A percentile compares a stretch with the other conserved stretches of the same genome.
Conservation (phyloP, 1,140 invertebrate genomes). For the Meloidogyne floridensis region DNA sequence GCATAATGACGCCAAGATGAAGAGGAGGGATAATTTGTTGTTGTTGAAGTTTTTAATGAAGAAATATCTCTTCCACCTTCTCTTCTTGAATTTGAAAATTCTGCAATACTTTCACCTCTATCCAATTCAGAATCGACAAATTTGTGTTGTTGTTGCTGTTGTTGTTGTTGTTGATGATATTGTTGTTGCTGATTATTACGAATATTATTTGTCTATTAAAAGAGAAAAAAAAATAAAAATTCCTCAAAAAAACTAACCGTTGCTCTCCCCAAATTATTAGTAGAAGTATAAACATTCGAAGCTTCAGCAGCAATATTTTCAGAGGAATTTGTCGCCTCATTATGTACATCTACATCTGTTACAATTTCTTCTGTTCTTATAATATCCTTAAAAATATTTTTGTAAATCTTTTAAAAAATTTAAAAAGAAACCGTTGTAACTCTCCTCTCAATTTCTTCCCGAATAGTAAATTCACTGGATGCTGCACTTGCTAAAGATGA, state of each 20-base stretch:
- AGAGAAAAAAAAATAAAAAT: neutral
- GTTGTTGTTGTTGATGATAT: neutral
- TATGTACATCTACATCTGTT: conserved; percentile 43
- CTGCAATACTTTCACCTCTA: conserved; percentile 63
- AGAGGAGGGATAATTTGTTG: conserved; percentile 10
- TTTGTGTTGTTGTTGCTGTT: neutral
- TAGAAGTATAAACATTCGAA: conserved; percentile 38
- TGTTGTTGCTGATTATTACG: conserved; percentile 17
- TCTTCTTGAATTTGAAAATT: conserved; percentile 59
- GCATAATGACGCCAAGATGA: conserved; percentile 4
- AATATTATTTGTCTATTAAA: conserved; percentile 16
- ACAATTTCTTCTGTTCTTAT: conserved; percentile 32
- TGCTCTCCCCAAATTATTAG: conserved; percentile 16
- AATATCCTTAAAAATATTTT: conserved; percentile 11
- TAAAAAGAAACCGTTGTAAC: conserved; percentile 50
- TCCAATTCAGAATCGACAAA: conserved; percentile 53
- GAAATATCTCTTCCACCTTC: conserved; percentile 14
- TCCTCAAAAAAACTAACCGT: neutral
- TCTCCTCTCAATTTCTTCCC: conserved; percentile 62
- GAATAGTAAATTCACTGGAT: conserved; percentile 63
- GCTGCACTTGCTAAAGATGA: conserved; percentile 56
- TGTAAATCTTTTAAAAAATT: neutral
- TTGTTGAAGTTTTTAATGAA: conserved; percentile 23
- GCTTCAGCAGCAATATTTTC: neutral
- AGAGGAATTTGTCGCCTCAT: conserved; percentile 40